Percentiles rank a stretch among this genome's conserved stretches.
Conservation (phyloP, 2,888 invertebrate species). For the Pollenia angustigena region DNA sequence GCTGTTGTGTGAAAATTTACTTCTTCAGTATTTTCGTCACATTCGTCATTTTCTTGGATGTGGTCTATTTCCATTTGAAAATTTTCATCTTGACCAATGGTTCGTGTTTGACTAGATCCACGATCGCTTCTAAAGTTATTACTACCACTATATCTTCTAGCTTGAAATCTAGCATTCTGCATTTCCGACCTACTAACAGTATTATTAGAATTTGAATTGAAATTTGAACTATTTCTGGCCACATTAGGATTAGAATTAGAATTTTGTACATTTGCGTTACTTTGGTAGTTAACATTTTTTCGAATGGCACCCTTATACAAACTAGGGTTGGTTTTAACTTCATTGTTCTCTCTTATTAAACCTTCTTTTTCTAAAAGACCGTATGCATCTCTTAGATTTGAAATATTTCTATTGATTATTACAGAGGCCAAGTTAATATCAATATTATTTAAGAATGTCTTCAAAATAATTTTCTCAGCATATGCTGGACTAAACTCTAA, state of each 20-base stretch:
- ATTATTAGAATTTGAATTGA: too few relatives aligned
- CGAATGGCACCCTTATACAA: background rate
- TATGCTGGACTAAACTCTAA: slow-evolving; percentile 69
- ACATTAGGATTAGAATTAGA: too few relatives aligned
- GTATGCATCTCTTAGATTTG: slow-evolving; percentile 53
- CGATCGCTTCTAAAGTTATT: background rate
- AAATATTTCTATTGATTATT: slow-evolving; percentile 56
- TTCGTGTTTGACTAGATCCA: background rate
- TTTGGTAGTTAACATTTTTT: too few relatives aligned
- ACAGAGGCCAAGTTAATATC: slow-evolving; percentile 64
- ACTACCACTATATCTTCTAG: background rate
- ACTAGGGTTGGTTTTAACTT: slow-evolving; percentile 30
- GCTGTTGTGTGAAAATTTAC: slow-evolving; percentile 72
- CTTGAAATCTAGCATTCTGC: too few relatives aligned
- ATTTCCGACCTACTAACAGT: too few relatives aligned
- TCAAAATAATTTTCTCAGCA: slow-evolving; percentile 71
- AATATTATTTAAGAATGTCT: slow-evolving; percentile 73
- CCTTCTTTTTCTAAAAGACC: slow-evolving; percentile 46
- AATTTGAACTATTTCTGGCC: too few relatives aligned
- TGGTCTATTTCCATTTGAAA: slow-evolving; percentile 63
- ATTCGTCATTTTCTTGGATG: slow-evolving; percentile 47
- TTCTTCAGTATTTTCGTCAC: slow-evolving; percentile 49
- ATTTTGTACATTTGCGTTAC: too few relatives aligned
- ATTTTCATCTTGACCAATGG: slow-evolving; percentile 14
- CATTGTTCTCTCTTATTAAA: slow-evolving; percentile 57